Base-by-base conservation (phyloP, 2,797 vertebrate species). In the Dendrocincla fuliginosa region DNA sequence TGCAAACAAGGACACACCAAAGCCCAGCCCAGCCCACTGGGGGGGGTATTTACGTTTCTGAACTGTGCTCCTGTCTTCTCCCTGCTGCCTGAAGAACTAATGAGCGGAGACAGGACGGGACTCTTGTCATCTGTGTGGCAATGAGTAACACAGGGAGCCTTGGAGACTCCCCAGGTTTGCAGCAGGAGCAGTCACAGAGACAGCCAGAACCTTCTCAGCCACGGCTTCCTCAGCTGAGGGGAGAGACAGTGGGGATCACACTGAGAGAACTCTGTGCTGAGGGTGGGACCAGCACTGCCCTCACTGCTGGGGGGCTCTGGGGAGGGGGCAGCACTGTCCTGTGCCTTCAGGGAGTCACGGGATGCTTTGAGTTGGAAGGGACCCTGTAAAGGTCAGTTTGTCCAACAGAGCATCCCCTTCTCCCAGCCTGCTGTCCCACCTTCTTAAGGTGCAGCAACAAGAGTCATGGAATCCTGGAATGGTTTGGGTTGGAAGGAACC, bases 201-300 rank as follows among this genome's bases (percentile, higher is more conserved):
- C 60, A 82, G 49, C 0, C 67, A 11, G 13, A 39, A 22, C 33
- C 8, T n/a, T 18, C 4, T 11, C 50, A 57, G 77, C 6, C 63
- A 9, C 5, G 2, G 33, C 11, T 49, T 6, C 30, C 47, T 12
- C 22, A n/a, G 64, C 64, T 25, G 59, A 23, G 69, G 59, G 78
- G 27, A 30, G 55, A 55, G 46, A n/a, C 1, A 13, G 37, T 0
- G 81, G 55, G 27, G 27, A 41, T 6, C 27, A 14, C n/a, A 14
- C 49, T 14, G 47, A 5, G 6, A 33, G 37, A 16, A 4, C 23
- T 56, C 28, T 28, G 6, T 5, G 41, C 41, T 27, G 56, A 11
- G 8, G 0, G 61, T 11, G 46, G 53, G 49, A 20, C 7, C 46
- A 30, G 32, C 55, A 3, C 39, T 10, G 49, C 68, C 25, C 0